A percentile compares a stretch with the other conserved stretches of the same genome.
phyloP scores from a whole-genome alignment of 2,113 vertebrate genomes.

The Bos taurus region DNA sequence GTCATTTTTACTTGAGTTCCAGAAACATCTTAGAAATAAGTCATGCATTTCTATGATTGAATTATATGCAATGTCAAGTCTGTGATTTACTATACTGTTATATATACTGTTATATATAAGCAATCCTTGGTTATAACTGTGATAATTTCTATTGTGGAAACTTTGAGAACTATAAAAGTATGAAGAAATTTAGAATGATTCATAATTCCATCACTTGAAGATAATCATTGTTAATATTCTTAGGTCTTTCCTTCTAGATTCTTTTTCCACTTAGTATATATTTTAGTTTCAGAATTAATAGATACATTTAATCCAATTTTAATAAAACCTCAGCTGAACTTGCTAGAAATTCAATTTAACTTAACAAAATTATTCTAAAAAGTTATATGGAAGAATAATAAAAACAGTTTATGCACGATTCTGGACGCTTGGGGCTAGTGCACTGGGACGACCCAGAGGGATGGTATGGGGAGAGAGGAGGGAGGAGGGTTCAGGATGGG shows the following conservation, averaged over 20 bases:
- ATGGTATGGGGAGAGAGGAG: too few species aligned
- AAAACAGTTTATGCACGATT: neutral
- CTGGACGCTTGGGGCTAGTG: too few species aligned
- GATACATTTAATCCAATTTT: neutral
- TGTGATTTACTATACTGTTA: neutral
- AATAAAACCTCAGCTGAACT: neutral
- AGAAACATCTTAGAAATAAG: neutral
- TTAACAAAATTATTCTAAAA: neutral
- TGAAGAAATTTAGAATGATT: constrained; percentile 3
- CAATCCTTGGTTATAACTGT: neutral
- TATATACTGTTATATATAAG: neutral
- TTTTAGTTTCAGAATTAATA: constrained; percentile 34
- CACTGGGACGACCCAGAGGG: too few species aligned
- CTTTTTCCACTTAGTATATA: neutral
- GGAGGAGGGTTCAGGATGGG: too few species aligned
- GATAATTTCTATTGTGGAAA: neutral
- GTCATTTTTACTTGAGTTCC: neutral
- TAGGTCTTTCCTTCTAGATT: neutral
- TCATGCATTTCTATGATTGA: neutral
- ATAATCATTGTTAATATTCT: neutral
- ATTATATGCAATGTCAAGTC: neutral
- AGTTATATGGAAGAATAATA: neutral
- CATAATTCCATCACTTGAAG: neutral
- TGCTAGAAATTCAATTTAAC: neutral
- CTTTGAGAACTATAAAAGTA: neutral